Evolutionary conservation across 1,140 invertebrate genomes (phyloP).

Genomic region (Caenorhabditis brenneri): DNA sequence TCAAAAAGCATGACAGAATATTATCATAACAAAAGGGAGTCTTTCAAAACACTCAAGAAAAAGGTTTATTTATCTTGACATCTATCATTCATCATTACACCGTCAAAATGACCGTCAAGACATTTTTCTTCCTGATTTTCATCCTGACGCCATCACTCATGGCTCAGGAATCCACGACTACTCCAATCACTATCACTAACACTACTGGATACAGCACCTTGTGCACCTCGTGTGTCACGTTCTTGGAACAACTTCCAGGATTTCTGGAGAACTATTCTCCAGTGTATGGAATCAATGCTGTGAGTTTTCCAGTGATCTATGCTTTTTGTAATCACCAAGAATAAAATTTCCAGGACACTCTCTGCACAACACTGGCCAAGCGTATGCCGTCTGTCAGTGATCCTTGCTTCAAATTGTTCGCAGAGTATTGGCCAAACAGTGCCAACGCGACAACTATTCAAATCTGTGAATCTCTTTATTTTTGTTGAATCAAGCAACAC

Average conservation of each 20-base stretch:
- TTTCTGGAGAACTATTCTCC: slow-evolving; percentile 6
- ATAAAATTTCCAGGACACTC: not conserved
- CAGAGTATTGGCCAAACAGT: not conserved
- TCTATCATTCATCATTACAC: no score
- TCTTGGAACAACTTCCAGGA: not conserved
- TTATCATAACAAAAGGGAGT: no score
- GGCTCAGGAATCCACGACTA: no score
- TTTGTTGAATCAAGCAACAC: no score
- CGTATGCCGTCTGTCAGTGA: not conserved
- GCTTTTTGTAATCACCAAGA: not conserved
- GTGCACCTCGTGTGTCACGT: not conserved
- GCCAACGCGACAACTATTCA: not conserved
- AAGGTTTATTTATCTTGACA: no score
- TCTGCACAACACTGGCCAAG: not conserved
- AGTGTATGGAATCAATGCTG: not conserved
- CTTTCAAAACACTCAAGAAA: no score
- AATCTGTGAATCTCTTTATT: not conserved
- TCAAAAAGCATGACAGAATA: no score
- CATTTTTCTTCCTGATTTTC: no score
- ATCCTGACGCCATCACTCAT: not conserved
- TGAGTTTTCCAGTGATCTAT: not conserved
- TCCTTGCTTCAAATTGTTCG: not conserved
- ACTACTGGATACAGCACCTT: not conserved
- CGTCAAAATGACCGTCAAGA: no score
- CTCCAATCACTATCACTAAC: not conserved